A percentile compares a stretch with the other conserved stretches of the same genome.
Conservation (phyloP, 2,888 invertebrate species). For the Metellina segmentata region DNA sequence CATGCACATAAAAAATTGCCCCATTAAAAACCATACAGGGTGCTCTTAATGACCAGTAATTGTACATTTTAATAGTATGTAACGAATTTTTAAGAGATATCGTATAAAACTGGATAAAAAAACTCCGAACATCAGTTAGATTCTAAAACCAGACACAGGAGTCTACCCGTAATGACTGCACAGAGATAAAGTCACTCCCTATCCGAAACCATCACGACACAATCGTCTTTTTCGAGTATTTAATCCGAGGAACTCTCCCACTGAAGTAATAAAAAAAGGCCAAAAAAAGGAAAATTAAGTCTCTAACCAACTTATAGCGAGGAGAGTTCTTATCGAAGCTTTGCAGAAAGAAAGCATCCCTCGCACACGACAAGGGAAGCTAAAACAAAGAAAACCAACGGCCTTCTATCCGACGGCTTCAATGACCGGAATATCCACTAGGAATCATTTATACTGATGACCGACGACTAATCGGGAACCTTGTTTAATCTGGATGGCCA, state of each 20-base stretch:
- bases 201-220: background rate
- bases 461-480: constrained; percentile 36
- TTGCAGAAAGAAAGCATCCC: background rate
- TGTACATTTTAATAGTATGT: too few relatives aligned
- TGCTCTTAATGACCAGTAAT: too few relatives aligned
- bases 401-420: background rate
- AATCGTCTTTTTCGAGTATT: background rate
- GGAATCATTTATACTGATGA: constrained; percentile 66
- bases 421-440: constrained; percentile 46
- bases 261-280: background rate
- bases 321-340: background rate
- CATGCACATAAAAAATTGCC: too few relatives aligned
- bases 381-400: constrained; percentile 12
- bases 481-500: constrained; percentile 45
- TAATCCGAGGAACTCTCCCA: background rate
- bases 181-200: background rate
- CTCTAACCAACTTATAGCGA: constrained; percentile 6
- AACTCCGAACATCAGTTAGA: too few relatives aligned
- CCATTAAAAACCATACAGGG: too few relatives aligned
- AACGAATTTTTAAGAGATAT: too few relatives aligned
- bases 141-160: background rate
- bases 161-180: background rate
- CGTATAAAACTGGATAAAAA: too few relatives aligned
- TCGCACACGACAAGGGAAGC: background rate
- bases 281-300: background rate